Percentiles rank a stretch among this genome's conserved stretches.
Conservation (phyloP, 2,113 vertebrate genomes). For the Ifrita kowaldi region DNA sequence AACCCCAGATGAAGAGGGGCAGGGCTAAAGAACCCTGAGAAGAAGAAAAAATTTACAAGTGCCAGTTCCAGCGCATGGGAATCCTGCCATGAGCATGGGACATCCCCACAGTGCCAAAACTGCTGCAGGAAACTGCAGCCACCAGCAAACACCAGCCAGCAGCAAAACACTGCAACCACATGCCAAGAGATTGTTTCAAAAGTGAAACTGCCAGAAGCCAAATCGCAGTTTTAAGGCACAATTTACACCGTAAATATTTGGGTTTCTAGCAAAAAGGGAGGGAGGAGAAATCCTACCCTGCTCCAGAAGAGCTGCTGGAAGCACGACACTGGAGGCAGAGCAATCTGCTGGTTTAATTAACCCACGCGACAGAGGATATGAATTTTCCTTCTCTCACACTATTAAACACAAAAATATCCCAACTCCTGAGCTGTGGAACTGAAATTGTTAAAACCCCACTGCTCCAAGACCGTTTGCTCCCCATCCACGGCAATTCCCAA, state of each 20-base stretch:
- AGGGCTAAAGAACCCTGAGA: not conserved
- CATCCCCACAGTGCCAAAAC: not conserved
- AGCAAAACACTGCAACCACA: not conserved
- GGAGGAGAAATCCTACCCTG: not conserved
- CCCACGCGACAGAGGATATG: accelerated
- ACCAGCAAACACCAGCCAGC: not conserved
- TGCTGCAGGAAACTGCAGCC: not conserved
- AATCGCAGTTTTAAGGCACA: not conserved
- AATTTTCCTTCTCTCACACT: not conserved
- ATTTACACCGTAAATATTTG: conserved; percentile 4
- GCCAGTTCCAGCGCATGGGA: not conserved
- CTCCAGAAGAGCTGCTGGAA: not conserved
- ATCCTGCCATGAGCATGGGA: not conserved
- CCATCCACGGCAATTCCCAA: not conserved
- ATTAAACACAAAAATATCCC: not conserved
- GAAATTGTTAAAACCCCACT: not conserved
- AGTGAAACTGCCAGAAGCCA: not conserved
- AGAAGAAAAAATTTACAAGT: not conserved
- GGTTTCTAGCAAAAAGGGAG: not conserved
- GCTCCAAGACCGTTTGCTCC: not conserved
- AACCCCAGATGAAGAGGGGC: not conserved
- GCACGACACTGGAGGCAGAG: not conserved
- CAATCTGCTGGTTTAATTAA: not conserved
- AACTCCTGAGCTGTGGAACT: not conserved
- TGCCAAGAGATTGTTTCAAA: not conserved